These are phyloP conservation scores for Apotomis betuletana DNA, from an alignment of 2,888 invertebrate genomes.

Conservation along the genomic window DNA sequence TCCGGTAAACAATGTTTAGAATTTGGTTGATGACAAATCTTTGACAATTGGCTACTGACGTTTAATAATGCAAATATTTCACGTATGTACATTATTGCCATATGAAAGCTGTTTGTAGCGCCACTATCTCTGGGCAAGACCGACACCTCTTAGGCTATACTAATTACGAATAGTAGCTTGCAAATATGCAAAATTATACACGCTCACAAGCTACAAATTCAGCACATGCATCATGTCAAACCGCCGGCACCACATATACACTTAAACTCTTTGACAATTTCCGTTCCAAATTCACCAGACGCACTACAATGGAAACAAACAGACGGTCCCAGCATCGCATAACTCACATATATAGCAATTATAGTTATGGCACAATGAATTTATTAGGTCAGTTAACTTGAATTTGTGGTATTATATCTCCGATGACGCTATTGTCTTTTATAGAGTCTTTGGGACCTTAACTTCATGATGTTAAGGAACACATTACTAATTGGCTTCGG, in stretches of 20 bases:
- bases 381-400: slow-evolving; percentile 77
- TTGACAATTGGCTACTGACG: too few relatives aligned
- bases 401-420: slow-evolving; percentile 67
- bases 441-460: slow-evolving; percentile 43
- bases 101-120: too few relatives aligned
- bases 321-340: slow-evolving; percentile 54
- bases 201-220: too few relatives aligned
- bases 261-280: slow-evolving; percentile 22
- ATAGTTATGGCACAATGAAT: slow-evolving; percentile 78
- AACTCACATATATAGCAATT: slow-evolving; percentile 69
- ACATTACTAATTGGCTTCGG: slow-evolving; percentile 34
- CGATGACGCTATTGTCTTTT: slow-evolving; percentile 56
- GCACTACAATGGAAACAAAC: slow-evolving; percentile 56
- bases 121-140: too few relatives aligned
- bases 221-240: neutral
- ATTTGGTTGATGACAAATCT: too few relatives aligned
- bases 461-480: slow-evolving; percentile 25
- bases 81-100: too few relatives aligned
- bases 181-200: too few relatives aligned
- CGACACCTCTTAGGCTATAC: too few relatives aligned
- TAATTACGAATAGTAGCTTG: too few relatives aligned
- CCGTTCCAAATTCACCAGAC: slow-evolving; percentile 14
- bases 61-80: too few relatives aligned
- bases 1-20: too few relatives aligned
- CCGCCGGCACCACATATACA: neutral